phyloP scores from a whole-genome alignment of 2,113 vertebrate genomes.

The Callipepla californica region DNA sequence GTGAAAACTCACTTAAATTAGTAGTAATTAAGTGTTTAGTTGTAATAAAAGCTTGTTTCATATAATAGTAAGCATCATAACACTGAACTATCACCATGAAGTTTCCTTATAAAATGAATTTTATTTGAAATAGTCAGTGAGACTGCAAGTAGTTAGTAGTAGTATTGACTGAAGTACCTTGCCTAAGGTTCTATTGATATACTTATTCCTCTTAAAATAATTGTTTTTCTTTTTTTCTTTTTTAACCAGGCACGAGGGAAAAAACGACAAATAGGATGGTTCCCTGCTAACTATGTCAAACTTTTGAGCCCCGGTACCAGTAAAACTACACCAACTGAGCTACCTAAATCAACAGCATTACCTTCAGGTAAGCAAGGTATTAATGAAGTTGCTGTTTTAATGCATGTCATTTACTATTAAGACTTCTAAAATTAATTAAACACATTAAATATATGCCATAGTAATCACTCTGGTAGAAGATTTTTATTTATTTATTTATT shows the following conservation, averaged over 20 bases:
- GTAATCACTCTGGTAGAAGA: background rate
- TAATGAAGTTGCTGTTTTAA: background rate
- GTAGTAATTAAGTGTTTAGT: background rate
- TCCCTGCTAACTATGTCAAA: slow-evolving; percentile 98
- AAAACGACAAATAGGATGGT: slow-evolving; percentile 98
- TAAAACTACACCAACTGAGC: slow-evolving; percentile 96
- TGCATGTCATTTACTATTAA: background rate
- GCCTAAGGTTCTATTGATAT: background rate
- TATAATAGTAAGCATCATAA: fast-evolving
- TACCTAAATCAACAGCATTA: slow-evolving; percentile 84
- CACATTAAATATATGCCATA: background rate
- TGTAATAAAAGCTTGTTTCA: background rate
- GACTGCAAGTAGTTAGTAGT: background rate
- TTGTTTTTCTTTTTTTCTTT: slow-evolving; percentile 28
- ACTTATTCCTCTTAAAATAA: slow-evolving; percentile 16
- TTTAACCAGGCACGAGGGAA: slow-evolving; percentile 90
- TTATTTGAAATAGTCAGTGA: background rate
- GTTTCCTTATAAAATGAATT: background rate
- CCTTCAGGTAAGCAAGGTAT: slow-evolving; percentile 79
- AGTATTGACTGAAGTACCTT: background rate
- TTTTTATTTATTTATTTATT: background rate
- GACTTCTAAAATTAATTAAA: background rate
- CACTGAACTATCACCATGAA: background rate
- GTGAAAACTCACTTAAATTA: background rate
- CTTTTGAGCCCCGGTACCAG: slow-evolving; percentile 95